Base-by-base conservation (phyloP, 2,797 vertebrate species). In the Sebastes minor region DNA sequence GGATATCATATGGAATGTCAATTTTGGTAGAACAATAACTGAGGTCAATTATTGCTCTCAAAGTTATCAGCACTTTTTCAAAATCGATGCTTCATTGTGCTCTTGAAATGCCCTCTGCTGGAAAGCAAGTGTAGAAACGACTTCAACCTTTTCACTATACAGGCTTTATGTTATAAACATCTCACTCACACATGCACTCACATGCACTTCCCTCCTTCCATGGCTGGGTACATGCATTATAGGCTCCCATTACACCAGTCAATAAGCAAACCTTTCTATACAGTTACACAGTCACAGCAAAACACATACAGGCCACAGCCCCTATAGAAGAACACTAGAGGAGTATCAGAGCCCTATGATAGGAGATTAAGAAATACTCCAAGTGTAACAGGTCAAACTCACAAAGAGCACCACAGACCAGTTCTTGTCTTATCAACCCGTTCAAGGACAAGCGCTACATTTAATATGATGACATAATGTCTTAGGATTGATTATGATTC, bases 161-260 rank as follows among this genome's bases (percentile, higher is more conserved):
- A 64, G 16, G 32, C 64, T 63, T 46, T 56, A 55, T 23, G 49
- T 71, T 30, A 27, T 23, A 25, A 25, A 38, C 65, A n/a, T 46
- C 30, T 66, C 30, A n/a, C 27, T 71, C 25, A 25, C 8, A 30
- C 32, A 30, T 67, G 12, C 7, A 6, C 61, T 35, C 57, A 42
- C 8, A 30, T 1, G 8, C 42, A 59, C 53, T 13, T 28, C 25
- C 8, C 23, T 65, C n/a, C 73, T 2, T 10, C 28, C 46, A 49
- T 64, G 22, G 59, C 23, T 52, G 59, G 5, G 11, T 23, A 38
- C 63, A 71, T 81, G 70, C 59, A 61, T 76, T 35, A 14, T 6
- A 82, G 53, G 71, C 73, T 85, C 76, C 74, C 14, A 35, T 83
- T 86, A 86, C 76, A 86, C 25, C 72, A 32, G 66, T 78, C 82